These are phyloP conservation scores for Odontocolon sp. DNA, from an alignment of 2,888 invertebrate species.

Conservation along the genomic window DNA sequence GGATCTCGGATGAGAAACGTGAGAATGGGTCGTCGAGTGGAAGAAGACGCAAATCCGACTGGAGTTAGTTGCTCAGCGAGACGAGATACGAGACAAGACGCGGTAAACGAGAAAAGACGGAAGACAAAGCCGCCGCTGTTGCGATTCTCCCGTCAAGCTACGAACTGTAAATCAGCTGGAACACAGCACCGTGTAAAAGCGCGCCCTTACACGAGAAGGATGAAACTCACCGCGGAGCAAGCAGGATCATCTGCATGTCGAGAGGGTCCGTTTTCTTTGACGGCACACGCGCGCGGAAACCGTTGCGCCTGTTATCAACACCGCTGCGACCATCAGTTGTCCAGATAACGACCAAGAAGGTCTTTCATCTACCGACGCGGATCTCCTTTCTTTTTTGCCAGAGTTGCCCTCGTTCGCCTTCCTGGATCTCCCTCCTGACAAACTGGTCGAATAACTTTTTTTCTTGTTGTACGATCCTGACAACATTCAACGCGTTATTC, in stretches of 20 bases:
- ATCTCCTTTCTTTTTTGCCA: conserved; percentile 33
- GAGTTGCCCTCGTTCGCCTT: not conserved
- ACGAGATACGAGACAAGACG: conserved; percentile 39
- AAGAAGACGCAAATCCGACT: conserved; percentile 9
- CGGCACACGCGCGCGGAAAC: conserved; percentile 39
- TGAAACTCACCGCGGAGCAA: not conserved
- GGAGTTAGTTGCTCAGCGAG: conserved; percentile 22
- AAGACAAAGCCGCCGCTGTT: conserved; percentile 45
- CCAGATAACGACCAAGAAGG: conserved; percentile 33
- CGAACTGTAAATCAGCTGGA: conserved; percentile 45
- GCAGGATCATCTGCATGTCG: conserved; percentile 42
- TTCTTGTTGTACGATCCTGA: not conserved
- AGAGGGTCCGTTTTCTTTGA: conserved; percentile 35
- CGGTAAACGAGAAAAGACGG: conserved; percentile 29
- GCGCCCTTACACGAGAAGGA: conserved; percentile 26
- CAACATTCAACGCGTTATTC: not conserved
- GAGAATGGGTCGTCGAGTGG: not conserved
- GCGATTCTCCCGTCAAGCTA: conserved; percentile 6
- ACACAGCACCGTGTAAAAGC: conserved; percentile 21
- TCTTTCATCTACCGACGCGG: conserved; percentile 57
- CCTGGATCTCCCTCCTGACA: not conserved
- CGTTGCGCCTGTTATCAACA: conserved; percentile 30
- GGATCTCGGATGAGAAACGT: not conserved
- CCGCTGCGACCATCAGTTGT: conserved; percentile 21
- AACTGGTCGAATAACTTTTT: conserved; percentile 8